phyloP scores from a whole-genome alignment of 1,140 invertebrate genomes.

The Coptotermes formosanus region DNA sequence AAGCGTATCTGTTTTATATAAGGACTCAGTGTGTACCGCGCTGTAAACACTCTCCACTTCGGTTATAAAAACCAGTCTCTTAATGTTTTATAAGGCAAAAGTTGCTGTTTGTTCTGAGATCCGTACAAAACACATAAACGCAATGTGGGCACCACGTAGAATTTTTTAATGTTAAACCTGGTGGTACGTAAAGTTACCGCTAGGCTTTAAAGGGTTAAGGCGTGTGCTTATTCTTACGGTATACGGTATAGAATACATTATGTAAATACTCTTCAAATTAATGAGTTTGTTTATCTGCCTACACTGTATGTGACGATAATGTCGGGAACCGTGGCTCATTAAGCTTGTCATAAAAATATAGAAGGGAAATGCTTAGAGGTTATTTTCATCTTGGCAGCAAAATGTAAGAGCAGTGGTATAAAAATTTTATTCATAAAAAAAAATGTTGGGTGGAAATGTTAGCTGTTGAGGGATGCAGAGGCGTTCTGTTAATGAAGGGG shows the following conservation, averaged over 20 bases:
- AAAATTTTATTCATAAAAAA: neutral
- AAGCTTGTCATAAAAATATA: neutral
- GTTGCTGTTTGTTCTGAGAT: no score
- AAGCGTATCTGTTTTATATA: no score
- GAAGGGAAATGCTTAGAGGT: neutral
- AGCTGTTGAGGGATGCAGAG: neutral
- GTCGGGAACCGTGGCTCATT: neutral
- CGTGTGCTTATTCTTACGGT: no score
- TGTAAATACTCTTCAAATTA: neutral
- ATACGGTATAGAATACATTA: neutral
- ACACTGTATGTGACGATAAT: neutral
- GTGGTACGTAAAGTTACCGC: no score
- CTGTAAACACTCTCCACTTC: no score
- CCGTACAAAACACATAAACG: no score
- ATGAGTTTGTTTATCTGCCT: neutral
- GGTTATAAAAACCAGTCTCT: no score
- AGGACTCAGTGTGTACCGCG: no score
- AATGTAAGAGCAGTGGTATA: neutral
- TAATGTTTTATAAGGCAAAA: no score
- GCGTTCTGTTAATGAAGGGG: neutral
- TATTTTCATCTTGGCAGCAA: neutral
- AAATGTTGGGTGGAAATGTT: neutral
- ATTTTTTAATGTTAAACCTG: no score
- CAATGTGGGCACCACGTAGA: no score
- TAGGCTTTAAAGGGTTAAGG: no score